Evolutionary conservation across 2,797 vertebrate species (phyloP).

Genomic region (Bryconaethiops microstoma): DNA sequence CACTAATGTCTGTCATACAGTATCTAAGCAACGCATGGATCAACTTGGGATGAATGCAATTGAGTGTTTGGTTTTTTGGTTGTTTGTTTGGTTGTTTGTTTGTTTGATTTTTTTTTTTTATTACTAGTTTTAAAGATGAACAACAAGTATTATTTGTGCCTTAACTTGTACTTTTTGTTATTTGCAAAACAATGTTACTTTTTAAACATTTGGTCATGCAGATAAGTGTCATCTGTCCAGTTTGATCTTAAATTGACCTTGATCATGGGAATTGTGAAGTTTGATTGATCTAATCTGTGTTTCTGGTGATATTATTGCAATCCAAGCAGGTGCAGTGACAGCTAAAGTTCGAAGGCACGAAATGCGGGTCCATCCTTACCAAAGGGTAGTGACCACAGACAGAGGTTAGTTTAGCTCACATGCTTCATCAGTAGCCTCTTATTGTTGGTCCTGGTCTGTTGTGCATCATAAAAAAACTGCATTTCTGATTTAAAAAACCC

Average conservation of each 20-base stretch:
- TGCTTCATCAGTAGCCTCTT: constrained; percentile 75
- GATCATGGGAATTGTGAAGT: constrained; percentile 64
- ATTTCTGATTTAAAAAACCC: constrained; percentile 13
- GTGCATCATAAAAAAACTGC: constrained; percentile 55
- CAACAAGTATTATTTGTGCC: constrained; percentile 85
- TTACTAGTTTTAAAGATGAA: constrained; percentile 47
- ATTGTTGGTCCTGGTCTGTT: constrained; percentile 75
- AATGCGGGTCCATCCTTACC: constrained; percentile 94
- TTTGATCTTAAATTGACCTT: constrained; percentile 68
- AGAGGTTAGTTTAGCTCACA: constrained; percentile 92
- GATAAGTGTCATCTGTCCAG: constrained; percentile 74
- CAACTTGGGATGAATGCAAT: constrained; percentile 78
- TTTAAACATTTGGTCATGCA: constrained; percentile 76
- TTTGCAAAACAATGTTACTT: constrained; percentile 64
- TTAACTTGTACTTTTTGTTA: constrained; percentile 85
- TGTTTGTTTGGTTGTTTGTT: neutral
- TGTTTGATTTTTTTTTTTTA: constrained; percentile 12
- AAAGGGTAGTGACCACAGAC: constrained; percentile 93
- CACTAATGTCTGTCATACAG: constrained; percentile 79
- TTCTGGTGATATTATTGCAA: constrained; percentile 86
- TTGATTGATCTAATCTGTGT: constrained; percentile 67
- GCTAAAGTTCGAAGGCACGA: constrained; percentile 92
- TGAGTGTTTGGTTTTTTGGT: constrained; percentile 31
- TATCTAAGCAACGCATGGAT: constrained; percentile 77
- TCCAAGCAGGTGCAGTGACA: constrained; percentile 94